phyloP scores from a whole-genome alignment of 2,797 vertebrate species.

The Champsocephalus gunnari region DNA sequence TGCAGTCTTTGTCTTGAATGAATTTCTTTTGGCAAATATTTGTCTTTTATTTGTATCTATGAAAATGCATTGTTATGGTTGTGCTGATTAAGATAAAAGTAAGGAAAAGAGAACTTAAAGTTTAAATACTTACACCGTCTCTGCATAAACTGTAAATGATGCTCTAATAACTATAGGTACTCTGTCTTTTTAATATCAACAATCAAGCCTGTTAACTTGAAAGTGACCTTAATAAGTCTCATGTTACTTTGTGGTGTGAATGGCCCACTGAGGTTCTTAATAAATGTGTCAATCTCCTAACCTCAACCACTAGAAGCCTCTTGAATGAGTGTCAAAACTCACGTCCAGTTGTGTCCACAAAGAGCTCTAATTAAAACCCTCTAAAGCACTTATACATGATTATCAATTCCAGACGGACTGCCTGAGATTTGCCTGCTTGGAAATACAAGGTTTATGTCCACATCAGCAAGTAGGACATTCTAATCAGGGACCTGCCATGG shows the following conservation, averaged over 20 bases:
- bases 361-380: neutral
- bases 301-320: neutral
- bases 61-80: neutral
- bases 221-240: neutral
- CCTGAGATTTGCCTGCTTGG: constrained; percentile 22
- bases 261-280: neutral
- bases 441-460: constrained; percentile 24
- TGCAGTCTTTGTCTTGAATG: neutral
- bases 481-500: constrained; percentile 46
- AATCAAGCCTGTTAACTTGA: neutral
- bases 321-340: neutral
- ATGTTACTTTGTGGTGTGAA: neutral
- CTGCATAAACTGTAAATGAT: neutral
- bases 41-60: neutral
- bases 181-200: neutral
- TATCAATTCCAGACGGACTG: neutral
- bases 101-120: neutral
- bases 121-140: neutral
- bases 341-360: neutral
- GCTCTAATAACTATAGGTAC: neutral
- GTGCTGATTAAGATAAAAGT: neutral
- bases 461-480: constrained; percentile 17
- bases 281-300: neutral
- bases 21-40: neutral
- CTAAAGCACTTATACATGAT: neutral